phyloP scores from a whole-genome alignment of 2,797 vertebrate genomes.

The Loris lydekkerianus region DNA sequence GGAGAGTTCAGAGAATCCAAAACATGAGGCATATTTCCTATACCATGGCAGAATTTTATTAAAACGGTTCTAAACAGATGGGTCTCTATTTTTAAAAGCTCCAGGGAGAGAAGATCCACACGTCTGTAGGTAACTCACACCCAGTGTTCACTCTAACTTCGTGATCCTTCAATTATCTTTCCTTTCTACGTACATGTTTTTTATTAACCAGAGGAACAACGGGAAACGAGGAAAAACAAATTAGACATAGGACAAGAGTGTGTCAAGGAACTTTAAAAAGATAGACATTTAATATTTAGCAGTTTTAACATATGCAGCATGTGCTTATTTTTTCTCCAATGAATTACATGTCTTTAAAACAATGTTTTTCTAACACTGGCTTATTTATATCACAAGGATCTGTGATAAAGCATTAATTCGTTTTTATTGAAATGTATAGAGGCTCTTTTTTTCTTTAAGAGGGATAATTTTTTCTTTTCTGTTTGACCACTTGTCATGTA shows the following conservation, averaged over 20 bases:
- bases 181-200: background rate
- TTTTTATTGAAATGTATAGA: constrained; percentile 31
- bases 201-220: background rate
- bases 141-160: background rate
- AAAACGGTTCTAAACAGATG: constrained; percentile 75
- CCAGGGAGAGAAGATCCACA: background rate
- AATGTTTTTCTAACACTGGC: background rate
- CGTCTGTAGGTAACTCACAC: constrained; percentile 17
- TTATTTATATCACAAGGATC: constrained; percentile 18
- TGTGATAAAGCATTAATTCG: constrained; percentile 48
- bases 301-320: background rate
- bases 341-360: constrained; percentile 32
- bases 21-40: constrained; percentile 46
- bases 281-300: background rate
- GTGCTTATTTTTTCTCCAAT: background rate
- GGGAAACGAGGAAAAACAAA: background rate
- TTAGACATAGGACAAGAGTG: background rate
- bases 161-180: background rate
- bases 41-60: constrained; percentile 62
- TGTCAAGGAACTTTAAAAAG: background rate
- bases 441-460: background rate
- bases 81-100: constrained; percentile 74
- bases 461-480: background rate
- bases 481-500: background rate
- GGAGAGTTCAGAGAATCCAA: constrained; percentile 38